Conservation (phyloP, 2,113 vertebrate genomes). For the Dendrocopos noguchii region DNA sequence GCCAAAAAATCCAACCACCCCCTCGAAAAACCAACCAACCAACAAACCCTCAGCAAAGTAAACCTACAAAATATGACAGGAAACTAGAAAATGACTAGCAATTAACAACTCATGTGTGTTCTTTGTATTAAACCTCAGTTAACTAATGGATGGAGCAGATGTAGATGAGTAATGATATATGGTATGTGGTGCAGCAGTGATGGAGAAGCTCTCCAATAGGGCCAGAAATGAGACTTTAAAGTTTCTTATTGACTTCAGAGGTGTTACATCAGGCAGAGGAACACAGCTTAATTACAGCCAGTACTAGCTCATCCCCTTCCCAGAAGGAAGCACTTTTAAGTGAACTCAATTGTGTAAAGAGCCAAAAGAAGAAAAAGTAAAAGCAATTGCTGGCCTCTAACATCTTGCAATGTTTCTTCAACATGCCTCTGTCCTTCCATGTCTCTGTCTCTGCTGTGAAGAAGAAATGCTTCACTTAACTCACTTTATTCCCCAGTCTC, state of each 20-base stretch:
- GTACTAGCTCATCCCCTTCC: conserved; percentile 4
- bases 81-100: neutral
- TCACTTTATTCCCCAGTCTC: neutral
- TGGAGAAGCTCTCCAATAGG: neutral
- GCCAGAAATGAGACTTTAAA: neutral
- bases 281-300: conserved; percentile 31
- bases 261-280: neutral
- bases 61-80: neutral
- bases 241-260: conserved; percentile 6
- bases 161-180: neutral
- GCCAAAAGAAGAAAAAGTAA: conserved; percentile 12
- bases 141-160: neutral
- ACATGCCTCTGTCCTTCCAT: neutral
- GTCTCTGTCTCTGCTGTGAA: neutral
- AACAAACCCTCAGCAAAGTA: too few species aligned
- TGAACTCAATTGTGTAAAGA: conserved; percentile 31
- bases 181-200: neutral
- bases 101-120: neutral
- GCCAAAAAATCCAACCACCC: too few species aligned
- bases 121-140: neutral
- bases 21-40: too few species aligned
- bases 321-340: conserved; percentile 37
- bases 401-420: neutral
- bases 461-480: neutral
- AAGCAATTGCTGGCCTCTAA: conserved; percentile 8